Conservation (phyloP, 2,888 invertebrate species). For the Lapara coniferarum region DNA sequence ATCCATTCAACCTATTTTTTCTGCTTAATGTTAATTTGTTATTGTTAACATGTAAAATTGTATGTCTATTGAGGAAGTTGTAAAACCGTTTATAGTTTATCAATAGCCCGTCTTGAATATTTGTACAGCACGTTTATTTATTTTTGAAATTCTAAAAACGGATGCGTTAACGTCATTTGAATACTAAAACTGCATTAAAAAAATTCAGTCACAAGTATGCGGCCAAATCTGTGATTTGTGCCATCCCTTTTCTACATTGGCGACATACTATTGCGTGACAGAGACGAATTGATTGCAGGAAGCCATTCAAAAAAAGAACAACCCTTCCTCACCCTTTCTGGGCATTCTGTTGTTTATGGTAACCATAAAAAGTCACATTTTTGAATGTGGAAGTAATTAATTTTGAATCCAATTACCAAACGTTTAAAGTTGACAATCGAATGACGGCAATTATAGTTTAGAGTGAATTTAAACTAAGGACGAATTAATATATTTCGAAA, state of each 20-base stretch:
- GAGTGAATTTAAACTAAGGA: slow-evolving; percentile 39
- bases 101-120: slow-evolving; percentile 58
- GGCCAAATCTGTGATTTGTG: slow-evolving; percentile 45
- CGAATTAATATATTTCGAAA: slow-evolving; percentile 67
- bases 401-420: slow-evolving; percentile 45
- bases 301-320: slow-evolving; percentile 80
- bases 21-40: slow-evolving; percentile 39
- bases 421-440: slow-evolving; percentile 36
- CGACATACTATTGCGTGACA: slow-evolving; percentile 47
- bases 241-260: slow-evolving; percentile 51
- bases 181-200: slow-evolving; percentile 75
- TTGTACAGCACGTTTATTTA: slow-evolving; percentile 63
- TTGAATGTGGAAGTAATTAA: slow-evolving; percentile 40
- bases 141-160: slow-evolving; percentile 78
- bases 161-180: slow-evolving; percentile 79
- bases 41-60: slow-evolving; percentile 7
- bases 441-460: neutral
- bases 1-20: slow-evolving; percentile 31
- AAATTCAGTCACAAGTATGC: slow-evolving; percentile 50
- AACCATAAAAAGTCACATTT: slow-evolving; percentile 57
- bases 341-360: slow-evolving; percentile 73
- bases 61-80: slow-evolving; percentile 73
- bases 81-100: slow-evolving; percentile 73
- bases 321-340: slow-evolving; percentile 80
- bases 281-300: slow-evolving; percentile 70